Conservation (phyloP, 1,140 invertebrate species). For the Steinernema feltiae region DNA sequence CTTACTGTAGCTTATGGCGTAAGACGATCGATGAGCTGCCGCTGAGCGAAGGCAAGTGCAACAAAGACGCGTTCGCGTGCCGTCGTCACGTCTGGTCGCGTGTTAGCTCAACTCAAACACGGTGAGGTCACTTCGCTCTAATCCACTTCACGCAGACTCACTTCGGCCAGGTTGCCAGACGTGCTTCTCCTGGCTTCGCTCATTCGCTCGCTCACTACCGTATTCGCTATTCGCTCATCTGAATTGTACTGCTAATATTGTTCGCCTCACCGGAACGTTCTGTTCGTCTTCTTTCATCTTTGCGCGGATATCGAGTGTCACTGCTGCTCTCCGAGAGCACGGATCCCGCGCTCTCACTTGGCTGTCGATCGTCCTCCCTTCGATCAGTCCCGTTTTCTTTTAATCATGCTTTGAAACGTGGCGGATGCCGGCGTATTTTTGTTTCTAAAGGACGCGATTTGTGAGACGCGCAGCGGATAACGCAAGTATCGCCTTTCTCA, state of each 20-base stretch:
- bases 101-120: conserved; percentile 11
- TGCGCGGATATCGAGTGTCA: neutral
- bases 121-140: conserved; percentile 4
- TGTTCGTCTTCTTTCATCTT: neutral
- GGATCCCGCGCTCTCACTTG: neutral
- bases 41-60: neutral
- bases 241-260: neutral
- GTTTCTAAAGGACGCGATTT: neutral
- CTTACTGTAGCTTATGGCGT: neutral
- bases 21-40: neutral
- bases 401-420: neutral
- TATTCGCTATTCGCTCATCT: neutral
- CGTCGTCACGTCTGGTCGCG: conserved; percentile 1
- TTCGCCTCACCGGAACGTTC: neutral
- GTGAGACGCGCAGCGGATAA: neutral
- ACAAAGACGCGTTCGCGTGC: neutral
- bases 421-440: neutral
- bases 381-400: neutral
- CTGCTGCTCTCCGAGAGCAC: neutral
- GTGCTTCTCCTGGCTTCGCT: neutral
- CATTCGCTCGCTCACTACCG: too few species aligned
- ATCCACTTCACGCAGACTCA: neutral
- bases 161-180: neutral
- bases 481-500: neutral
- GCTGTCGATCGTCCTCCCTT: neutral